A percentile compares a stretch with the other conserved stretches of the same genome.
Conservation (phyloP, 1,140 invertebrate species). For the Drosophila burlai region DNA sequence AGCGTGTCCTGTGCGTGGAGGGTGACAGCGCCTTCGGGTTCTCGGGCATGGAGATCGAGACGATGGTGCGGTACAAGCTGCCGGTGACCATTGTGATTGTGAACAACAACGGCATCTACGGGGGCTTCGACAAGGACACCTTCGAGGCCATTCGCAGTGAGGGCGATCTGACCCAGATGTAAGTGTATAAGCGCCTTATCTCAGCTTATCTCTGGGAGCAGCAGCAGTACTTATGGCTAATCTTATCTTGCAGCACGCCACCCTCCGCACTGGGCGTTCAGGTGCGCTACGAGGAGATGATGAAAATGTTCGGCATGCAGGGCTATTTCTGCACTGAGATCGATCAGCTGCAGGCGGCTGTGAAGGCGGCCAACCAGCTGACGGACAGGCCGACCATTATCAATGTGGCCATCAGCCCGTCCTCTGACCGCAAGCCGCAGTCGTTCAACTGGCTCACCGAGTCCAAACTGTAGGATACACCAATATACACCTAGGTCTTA, state of each 20-base stretch:
- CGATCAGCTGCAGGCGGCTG: slow-evolving; percentile 90
- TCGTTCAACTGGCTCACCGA: slow-evolving; percentile 96
- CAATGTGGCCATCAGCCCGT: slow-evolving; percentile 95
- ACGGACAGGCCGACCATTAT: slow-evolving; percentile 93
- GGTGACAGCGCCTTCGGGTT: slow-evolving; percentile 99
- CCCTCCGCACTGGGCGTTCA: slow-evolving; percentile 91
- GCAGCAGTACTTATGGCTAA: slow-evolving; percentile 33
- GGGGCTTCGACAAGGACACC: slow-evolving; percentile 92
- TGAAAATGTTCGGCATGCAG: slow-evolving; percentile 92
- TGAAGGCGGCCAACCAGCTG: slow-evolving; percentile 89
- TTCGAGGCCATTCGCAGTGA: slow-evolving; percentile 89
- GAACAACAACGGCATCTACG: slow-evolving; percentile 98
- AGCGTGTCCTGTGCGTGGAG: slow-evolving; percentile 94
- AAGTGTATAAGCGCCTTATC: slow-evolving; percentile 69
- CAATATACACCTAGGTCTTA: slow-evolving; percentile 58
- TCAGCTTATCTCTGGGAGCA: slow-evolving; percentile 45
- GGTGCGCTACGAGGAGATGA: slow-evolving; percentile 95
- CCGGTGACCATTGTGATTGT: slow-evolving; percentile 96
- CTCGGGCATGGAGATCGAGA: slow-evolving; percentile 99
- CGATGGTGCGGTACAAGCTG: slow-evolving; percentile 96
- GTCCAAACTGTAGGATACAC: slow-evolving; percentile 90
- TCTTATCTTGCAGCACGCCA: slow-evolving; percentile 89
- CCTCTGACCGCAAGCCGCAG: slow-evolving; percentile 95
- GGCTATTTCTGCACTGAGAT: slow-evolving; percentile 93
- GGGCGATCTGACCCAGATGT: slow-evolving; percentile 89